Percentiles rank a stretch among this genome's conserved stretches.
Conservation (phyloP, 2,888 invertebrate genomes). For the Teinopalpus imperialis region DNA sequence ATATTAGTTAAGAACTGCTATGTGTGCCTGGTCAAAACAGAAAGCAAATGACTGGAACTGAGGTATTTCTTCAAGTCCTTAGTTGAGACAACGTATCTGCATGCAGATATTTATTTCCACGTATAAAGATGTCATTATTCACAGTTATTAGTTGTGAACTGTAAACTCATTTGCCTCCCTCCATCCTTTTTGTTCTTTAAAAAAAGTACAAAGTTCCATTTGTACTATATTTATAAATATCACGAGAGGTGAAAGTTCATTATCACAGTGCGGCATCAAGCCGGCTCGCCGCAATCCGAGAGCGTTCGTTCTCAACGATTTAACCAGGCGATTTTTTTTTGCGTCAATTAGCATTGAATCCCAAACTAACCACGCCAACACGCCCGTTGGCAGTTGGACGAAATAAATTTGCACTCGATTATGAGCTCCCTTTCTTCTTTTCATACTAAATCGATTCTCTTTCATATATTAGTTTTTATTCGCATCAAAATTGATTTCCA, state of each 20-base stretch:
- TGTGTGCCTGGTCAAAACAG: too few relatives aligned
- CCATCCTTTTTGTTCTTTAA: too few relatives aligned
- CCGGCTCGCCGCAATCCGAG: background rate
- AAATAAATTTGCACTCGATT: slow-evolving; percentile 24
- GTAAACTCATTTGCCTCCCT: too few relatives aligned
- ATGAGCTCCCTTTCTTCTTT: background rate
- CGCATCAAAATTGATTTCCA: background rate
- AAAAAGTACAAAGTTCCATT: too few relatives aligned
- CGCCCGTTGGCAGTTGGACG: slow-evolving; percentile 14
- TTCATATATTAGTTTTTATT: background rate
- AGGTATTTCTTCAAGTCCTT: too few relatives aligned
- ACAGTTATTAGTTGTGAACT: too few relatives aligned
- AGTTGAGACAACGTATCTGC: too few relatives aligned
- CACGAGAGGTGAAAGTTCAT: background rate
- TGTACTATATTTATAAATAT: too few relatives aligned
- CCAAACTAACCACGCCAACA: slow-evolving; percentile 18
- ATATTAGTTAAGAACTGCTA: too few relatives aligned
- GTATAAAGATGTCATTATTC: too few relatives aligned
- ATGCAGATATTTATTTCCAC: too few relatives aligned
- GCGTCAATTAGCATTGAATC: slow-evolving; percentile 37
- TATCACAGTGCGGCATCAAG: slow-evolving; percentile 2
- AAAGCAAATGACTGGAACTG: too few relatives aligned
- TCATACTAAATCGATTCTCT: background rate
- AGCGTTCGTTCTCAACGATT: slow-evolving; percentile 45
- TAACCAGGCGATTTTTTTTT: slow-evolving; percentile 51